Evolutionary conservation across 2,797 vertebrate genomes (phyloP).

Genomic region (Saxicola maurus): DNA sequence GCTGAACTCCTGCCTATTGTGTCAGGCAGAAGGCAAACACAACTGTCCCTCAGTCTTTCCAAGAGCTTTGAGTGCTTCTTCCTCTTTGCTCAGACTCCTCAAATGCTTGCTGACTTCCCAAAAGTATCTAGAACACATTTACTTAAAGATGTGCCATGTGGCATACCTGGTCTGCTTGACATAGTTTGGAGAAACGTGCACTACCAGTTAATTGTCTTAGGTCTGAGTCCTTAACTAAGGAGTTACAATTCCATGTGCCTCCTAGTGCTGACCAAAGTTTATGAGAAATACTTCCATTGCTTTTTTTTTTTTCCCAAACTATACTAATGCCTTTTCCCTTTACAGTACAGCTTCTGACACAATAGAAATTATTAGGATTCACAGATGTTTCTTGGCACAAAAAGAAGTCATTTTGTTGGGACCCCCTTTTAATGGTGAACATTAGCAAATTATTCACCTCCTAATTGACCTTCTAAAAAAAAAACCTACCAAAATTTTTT

Average conservation of each 20-base stretch:
- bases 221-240: neutral
- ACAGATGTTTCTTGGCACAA: neutral
- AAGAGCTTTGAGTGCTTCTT: neutral
- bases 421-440: neutral
- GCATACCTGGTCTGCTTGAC: neutral
- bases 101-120: neutral
- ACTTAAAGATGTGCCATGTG: neutral
- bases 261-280: neutral
- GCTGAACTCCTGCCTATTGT: rapidly evolving
- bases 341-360: neutral
- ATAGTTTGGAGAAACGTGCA: neutral
- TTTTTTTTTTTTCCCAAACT: neutral
- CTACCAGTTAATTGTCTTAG: neutral
- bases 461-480: neutral
- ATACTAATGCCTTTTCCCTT: neutral
- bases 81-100: neutral
- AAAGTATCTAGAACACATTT: neutral
- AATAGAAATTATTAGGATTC: neutral
- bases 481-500: rapidly evolving
- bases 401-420: neutral
- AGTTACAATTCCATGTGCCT: neutral
- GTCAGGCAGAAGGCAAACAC: neutral
- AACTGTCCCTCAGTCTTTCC: neutral
- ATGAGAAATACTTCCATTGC: neutral
- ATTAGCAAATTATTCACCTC: neutral